Conservation (phyloP, 2,888 invertebrate species). For the Phrixothrix hirtus region DNA sequence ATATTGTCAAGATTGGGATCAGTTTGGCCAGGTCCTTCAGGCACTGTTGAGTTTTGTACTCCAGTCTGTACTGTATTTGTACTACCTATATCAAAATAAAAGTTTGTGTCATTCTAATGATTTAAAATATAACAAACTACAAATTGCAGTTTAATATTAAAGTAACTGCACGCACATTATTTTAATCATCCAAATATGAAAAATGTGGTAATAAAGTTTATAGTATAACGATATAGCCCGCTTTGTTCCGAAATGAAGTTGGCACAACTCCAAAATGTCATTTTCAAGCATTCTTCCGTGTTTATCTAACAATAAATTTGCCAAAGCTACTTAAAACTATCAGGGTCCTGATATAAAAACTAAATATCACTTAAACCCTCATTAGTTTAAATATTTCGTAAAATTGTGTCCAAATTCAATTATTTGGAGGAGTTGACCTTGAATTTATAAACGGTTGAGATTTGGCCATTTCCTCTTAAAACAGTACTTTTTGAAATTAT, state of each 20-base stretch:
- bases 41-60: conserved; percentile 45
- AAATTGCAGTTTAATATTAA: too few relatives aligned
- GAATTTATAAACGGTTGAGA: too few relatives aligned
- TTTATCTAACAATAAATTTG: conserved; percentile 28
- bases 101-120: too few relatives aligned
- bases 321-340: conserved; percentile 16
- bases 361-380: conserved; percentile 12
- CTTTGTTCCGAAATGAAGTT: conserved; percentile 22
- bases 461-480: too few relatives aligned
- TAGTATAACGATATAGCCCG: conserved; percentile 14
- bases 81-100: conserved; percentile 35
- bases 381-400: too few relatives aligned
- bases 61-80: conserved; percentile 46
- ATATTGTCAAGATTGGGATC: conserved; percentile 69
- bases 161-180: too few relatives aligned
- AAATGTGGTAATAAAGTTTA: conserved; percentile 12
- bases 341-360: conserved; percentile 14
- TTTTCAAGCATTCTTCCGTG: conserved; percentile 30
- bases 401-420: too few relatives aligned
- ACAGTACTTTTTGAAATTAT: too few relatives aligned
- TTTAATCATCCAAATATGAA: background rate
- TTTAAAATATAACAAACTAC: too few relatives aligned
- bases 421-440: too few relatives aligned
- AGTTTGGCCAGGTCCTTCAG: conserved; percentile 28
- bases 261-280: conserved; percentile 26